Base-by-base conservation (phyloP, 2,113 vertebrate genomes). In the Triplophysa tibetana region DNA sequence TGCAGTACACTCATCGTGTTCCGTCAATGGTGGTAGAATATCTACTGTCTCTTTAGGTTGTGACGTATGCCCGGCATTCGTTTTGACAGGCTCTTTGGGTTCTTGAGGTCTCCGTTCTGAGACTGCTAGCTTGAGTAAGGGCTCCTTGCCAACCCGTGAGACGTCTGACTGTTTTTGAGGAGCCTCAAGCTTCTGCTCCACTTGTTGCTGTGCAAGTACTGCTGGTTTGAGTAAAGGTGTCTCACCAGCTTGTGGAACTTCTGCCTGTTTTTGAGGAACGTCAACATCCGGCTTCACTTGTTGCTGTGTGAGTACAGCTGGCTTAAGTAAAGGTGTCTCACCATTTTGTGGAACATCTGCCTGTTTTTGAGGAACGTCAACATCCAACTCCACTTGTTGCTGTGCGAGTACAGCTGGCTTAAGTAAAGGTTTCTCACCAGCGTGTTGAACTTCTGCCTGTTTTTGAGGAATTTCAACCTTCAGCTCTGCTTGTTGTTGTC, bases 31-130 rank as follows among this genome's bases (percentile, higher is more conserved):
- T 33, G 14, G 74, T 45, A 41, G 67, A 16, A 19, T 50, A 60
- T 70, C 17, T 24, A 14, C 33, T n/a, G 50, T 24, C 12, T 84
- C 63, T 64, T 75, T 56, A 60, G 79, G 69, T 72, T 60, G 54
- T 17, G 33, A 19, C 13, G 43, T 62, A 23, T 38, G 2, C 16
- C 78, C 64, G 38, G 64, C 4, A 54, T 76, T 64, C 63, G 43
- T 14, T n/a, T n/a, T 70, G n/a, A 72, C 6, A 16, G 73, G 80
- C 24, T 79, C 41, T 61, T 70, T n/a, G 2, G 68, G 29, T 14
- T 82, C 74, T 12, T 19, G 64, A 66, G 50, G 33, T n/a, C 8
- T 4, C 43, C 2, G 43, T 45, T 45, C 43, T 45, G 43, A 12
- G 11, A 45, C 43, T 45, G 43, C 11, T 12, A 0, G 43, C 43